Evolutionary conservation across 2,888 invertebrate species (phyloP).

Genomic region (Polyploca ridens): DNA sequence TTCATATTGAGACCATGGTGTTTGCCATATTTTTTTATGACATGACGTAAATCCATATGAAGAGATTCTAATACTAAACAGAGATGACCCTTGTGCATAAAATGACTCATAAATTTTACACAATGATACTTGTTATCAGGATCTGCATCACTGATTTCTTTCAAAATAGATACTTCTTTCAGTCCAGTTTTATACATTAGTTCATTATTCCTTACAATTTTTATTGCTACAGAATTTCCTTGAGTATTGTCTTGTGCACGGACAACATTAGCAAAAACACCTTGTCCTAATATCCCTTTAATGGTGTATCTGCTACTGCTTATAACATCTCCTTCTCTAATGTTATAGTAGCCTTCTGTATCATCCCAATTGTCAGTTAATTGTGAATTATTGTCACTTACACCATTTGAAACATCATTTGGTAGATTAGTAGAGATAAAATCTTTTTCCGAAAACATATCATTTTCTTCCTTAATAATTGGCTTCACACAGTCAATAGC

Average conservation of each 20-base stretch:
- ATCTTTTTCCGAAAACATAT: conserved; percentile 96
- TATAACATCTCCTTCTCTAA: conserved; percentile 94
- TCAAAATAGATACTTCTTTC: conserved; percentile 96
- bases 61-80: conserved; percentile 99
- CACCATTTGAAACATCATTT: conserved; percentile 51
- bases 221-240: conserved; percentile 96
- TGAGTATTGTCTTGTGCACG: conserved; percentile 94
- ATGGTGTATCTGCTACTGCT: conserved; percentile 94
- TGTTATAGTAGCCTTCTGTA: conserved; percentile 98
- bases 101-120: conserved; percentile 92
- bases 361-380: conserved; percentile 99
- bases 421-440: conserved; percentile 87
- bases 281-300: conserved; percentile 98
- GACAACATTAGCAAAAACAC: conserved; percentile 99
- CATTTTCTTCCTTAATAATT: conserved; percentile 84
- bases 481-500: conserved; percentile 65
- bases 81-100: conserved; percentile 98
- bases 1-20: conserved; percentile 98
- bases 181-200: conserved; percentile 99
- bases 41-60: conserved; percentile 95
- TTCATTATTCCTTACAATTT: conserved; percentile 99
- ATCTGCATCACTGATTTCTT: conserved; percentile 97
- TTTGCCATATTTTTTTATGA: conserved; percentile 97
- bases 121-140: conserved; percentile 98
- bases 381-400: conserved; percentile 89